These are phyloP conservation scores for Dunckerocampus dactyliophorus DNA, from an alignment of 2,113 vertebrate species.

Conservation along the genomic window DNA sequence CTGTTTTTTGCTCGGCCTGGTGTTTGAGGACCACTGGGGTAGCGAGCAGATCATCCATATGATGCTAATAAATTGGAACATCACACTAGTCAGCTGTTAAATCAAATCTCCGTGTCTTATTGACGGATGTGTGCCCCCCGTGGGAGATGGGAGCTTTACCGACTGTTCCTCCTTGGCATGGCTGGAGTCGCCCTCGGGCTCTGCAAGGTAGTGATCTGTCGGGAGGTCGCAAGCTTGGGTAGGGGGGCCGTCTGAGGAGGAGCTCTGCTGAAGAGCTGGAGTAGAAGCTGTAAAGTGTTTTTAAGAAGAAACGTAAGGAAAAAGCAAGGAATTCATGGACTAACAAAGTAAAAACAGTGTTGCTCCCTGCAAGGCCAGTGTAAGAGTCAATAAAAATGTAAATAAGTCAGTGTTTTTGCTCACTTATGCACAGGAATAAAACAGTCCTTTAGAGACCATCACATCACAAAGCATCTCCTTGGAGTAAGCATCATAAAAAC, in stretches of 20 bases:
- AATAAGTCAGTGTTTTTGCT: neutral
- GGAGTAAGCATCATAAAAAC: neutral
- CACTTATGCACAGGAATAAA: neutral
- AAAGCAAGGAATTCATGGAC: neutral
- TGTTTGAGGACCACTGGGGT: conserved; percentile 10
- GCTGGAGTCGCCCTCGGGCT: conserved; percentile 37
- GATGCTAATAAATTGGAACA: conserved; percentile 33
- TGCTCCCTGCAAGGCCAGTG: neutral
- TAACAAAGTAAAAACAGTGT: neutral
- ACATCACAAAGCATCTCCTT: neutral
- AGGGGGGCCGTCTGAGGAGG: conserved; percentile 83
- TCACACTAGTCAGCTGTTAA: conserved; percentile 10
- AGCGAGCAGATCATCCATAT: conserved; percentile 25
- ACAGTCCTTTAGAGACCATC: neutral
- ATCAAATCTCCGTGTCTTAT: conserved; percentile 22
- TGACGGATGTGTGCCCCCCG: conserved; percentile 16
- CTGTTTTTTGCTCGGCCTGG: no score
- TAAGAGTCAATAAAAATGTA: neutral
- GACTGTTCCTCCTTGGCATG: conserved; percentile 49
- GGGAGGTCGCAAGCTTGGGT: conserved; percentile 74
- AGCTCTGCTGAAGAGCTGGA: conserved; percentile 85
- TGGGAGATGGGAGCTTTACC: conserved; percentile 27
- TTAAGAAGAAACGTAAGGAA: neutral
- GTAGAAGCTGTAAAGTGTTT: conserved; percentile 80
- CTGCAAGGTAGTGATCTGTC: conserved; percentile 66